Evolutionary conservation across 2,797 vertebrate genomes (phyloP), one percentile per base, ranked within the genome.

Genomic region (Echeneis naucrates): DNA sequence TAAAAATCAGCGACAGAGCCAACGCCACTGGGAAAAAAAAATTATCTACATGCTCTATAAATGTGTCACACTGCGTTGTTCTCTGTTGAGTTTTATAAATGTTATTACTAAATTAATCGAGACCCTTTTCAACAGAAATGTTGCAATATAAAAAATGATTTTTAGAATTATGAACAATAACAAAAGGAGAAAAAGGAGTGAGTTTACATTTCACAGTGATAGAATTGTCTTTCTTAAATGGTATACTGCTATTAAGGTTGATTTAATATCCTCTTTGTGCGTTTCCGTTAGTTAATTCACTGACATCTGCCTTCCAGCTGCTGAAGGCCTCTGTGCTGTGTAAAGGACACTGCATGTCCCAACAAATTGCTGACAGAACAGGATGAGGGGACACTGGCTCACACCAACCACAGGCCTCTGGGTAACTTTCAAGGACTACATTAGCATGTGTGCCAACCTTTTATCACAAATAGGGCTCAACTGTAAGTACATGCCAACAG

Each of bases 301-400:
- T 58, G 35, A 0, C 51, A 24, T 38, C 37, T 10, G 19, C 38
- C 52, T 17, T 32, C 12, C 40, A 1, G 2, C 59, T 48, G 33
- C 27, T 57, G 16, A 72, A 71, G 77, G 61, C 50, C 5, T 30
- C 38, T 16, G 37, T 30, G 65, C 24, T 40, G 64, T 35, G 66
- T 47, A 57, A 77, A 81, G 69, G 80, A 50, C 24, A 2, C 23
- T 42, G 56, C 32, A 53, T 7, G 42, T 64, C 54, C 71, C 68
- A 71, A 33, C 80, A 81, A 83, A 44, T 68, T 69, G 69, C 78
- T 80, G 84, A 85, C 56, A 47, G 61, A 71, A 73, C 55, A 5
- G 52, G 13, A 66, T 11, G 51, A 77, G 48, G 51, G 66, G 48
- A 78, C 71, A 54, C 23, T 8, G n/a, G 50, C 47, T 70, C 59